Base-by-base conservation (phyloP, 2,113 vertebrate species). In the Aix galericulata region DNA sequence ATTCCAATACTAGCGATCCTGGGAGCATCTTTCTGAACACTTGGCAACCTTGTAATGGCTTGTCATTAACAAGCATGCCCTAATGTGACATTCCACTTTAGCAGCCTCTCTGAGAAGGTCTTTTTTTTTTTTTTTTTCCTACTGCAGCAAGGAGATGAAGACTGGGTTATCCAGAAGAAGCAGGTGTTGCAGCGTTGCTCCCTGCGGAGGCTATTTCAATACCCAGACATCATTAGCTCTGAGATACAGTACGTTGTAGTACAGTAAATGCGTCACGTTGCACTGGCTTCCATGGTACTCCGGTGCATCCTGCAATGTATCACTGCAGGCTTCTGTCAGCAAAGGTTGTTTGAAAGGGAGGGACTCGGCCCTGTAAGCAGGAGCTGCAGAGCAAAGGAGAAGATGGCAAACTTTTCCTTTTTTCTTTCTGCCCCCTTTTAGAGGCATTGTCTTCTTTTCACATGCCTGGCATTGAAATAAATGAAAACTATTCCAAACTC, bases 301-400 rank as follows among this genome's bases (percentile, higher is more conserved):
- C 63, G 23, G 87, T 88, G 94, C 95, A 94, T 91, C 94, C 93
- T 94, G 95, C 93, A 91, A 97, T 96, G 93, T 62, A 97, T 97
- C 97, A 97, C 62, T 31, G 40, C 3, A 0, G 92, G 59, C 29
- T 94, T 74, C 94, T 97, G 97, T 93, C 97, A 97, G 95, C 84
- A 96, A 97, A 97, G 96, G 97, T 97, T 96, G 95, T 97, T 97
- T 96, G 94, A 97, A 97, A 97, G 96, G 94, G 94, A 96, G 89
- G 91, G 48, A 93, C 74, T 64, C 48, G 58, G 48, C 87, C 81
- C 68, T 0, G 1, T 68, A 81, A 88, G 92, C 80, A 88, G 64
- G 79, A 95, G 2, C 50, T 73, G 87, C 87, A 91, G 42, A 95
- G 92, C 27, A 9, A 31, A 1, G 10, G n/a, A 73, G 46, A 82